Evolutionary conservation across 2,113 vertebrate species (phyloP), one percentile per base, ranked within the genome.

Genomic region (Cyprichromis sp.): DNA sequence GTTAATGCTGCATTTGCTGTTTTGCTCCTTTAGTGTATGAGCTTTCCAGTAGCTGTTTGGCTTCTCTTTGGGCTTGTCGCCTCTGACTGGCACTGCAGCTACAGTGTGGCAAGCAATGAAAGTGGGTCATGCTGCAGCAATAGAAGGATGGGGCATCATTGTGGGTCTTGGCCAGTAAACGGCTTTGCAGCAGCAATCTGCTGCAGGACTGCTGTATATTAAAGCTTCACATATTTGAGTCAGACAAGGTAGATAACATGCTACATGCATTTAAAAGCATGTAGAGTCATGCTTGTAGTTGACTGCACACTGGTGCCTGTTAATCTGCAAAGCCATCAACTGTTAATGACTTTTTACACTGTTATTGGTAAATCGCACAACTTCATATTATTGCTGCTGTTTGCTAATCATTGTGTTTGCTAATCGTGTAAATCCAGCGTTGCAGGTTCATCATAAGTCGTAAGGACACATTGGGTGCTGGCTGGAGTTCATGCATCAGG

Each of bases 51-150:
- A 16, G 45, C 47, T 78, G 42, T 19, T 83, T 76, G 88, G 38
- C 63, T 66, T 82, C 85, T 92, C 57, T 88, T 84, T 85, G 89
- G 87, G 86, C 53, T 57, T 73, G 50, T 89, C 78, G 63, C 80
- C 21, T 9, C 71, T 84, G 87, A 89, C 86, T 92, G 88, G 84
- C 85, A 84, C 53, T 90, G 89, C 68, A 87, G 89, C 80, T 87
- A 86, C 88, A 81, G 84, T 78, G 90, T 92, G 85, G 80, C 82
- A 91, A 89, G 84, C 76, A 52, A 79, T 66, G 91, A 96, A 96
- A 96, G 83, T 96, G 96, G 96, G 96, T 97, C 96, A 96, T 90
- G 83, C 91, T 90, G 88, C 92, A 89, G 94, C 86, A 92, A 94
- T 89, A 94, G 87, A 90, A 90, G 92, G 92, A 94, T 93, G 88